phyloP scores from a whole-genome alignment of 2,797 vertebrate genomes.

The Paedocypris micromegethes region DNA sequence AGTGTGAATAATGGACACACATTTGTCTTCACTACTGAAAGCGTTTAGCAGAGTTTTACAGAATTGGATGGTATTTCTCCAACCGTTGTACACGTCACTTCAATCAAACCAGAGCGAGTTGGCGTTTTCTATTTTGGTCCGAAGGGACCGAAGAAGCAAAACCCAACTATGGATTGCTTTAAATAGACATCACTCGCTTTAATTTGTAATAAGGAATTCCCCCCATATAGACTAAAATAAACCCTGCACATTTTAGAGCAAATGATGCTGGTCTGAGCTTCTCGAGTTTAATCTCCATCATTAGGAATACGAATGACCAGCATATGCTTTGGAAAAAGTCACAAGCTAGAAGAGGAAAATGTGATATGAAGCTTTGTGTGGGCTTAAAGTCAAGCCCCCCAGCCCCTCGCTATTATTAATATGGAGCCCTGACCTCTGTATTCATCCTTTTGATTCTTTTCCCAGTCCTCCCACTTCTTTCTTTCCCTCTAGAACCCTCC shows the following conservation, averaged over 20 bases:
- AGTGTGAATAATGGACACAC: no score
- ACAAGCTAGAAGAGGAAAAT: constrained; percentile 19
- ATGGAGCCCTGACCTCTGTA: constrained; percentile 68
- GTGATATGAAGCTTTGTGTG: constrained; percentile 40
- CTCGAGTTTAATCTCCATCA: constrained; percentile 27
- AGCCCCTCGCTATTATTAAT: constrained; percentile 82
- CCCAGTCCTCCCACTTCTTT: constrained; percentile 33
- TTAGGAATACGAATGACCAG: constrained; percentile 32
- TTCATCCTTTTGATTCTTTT: constrained; percentile 47
- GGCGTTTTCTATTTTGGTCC: constrained; percentile 41
- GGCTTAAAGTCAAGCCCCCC: constrained; percentile 52
- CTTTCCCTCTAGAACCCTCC: constrained; percentile 26
- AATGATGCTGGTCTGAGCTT: constrained; percentile 19
- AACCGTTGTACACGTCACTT: background rate
- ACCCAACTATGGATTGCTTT: constrained; percentile 60
- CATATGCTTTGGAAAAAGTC: constrained; percentile 17
- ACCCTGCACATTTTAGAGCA: background rate
- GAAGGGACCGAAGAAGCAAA: constrained; percentile 61
- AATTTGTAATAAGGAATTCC: constrained; percentile 37
- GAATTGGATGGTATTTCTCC: background rate
- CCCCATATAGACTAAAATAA: constrained; percentile 28
- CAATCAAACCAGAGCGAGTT: constrained; percentile 11
- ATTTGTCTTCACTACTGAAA: no score
- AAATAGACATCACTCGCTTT: constrained; percentile 63
- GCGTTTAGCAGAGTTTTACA: no score